phyloP scores from a whole-genome alignment of 2,888 invertebrate species.

The Oscheius sp. region DNA sequence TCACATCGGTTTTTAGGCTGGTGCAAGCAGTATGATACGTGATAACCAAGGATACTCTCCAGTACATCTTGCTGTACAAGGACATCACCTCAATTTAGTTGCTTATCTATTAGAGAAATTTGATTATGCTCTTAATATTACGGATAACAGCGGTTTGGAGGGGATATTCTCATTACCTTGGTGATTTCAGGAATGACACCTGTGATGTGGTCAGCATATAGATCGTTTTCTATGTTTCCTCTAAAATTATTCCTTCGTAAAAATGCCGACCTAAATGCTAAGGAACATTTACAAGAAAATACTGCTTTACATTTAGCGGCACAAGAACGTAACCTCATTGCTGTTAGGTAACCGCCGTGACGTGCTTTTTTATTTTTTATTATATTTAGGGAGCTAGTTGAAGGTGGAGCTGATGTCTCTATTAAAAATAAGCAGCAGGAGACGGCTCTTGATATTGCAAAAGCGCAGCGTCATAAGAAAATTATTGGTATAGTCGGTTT shows the following conservation, averaged over 20 bases:
- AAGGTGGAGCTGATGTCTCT: conserved; percentile 51
- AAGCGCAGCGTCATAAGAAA: conserved; percentile 45
- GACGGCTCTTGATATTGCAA: conserved; percentile 58
- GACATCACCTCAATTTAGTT: conserved; percentile 91
- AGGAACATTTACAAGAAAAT: conserved; percentile 83
- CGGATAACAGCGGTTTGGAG: conserved; percentile 56
- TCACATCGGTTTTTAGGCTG: conserved; percentile 41
- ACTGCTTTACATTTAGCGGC: conserved; percentile 97
- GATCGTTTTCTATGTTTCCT: conserved; percentile 81
- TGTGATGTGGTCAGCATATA: conserved; percentile 93
- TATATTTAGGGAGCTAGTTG: conserved; percentile 51
- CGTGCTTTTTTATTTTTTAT: background rate
- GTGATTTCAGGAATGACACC: conserved; percentile 91
- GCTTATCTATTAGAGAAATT: conserved; percentile 96
- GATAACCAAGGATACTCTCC: conserved; percentile 84
- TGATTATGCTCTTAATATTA: conserved; percentile 83
- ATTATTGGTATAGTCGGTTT: conserved; percentile 53
- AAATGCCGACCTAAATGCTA: conserved; percentile 88
- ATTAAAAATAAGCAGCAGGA: conserved; percentile 58
- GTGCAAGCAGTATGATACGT: conserved; percentile 76
- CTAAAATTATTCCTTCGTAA: conserved; percentile 89
- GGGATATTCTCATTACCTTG: background rate
- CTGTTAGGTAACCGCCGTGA: conserved; percentile 77
- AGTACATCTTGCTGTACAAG: conserved; percentile 58
- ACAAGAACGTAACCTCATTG: conserved; percentile 88